phyloP scores from a whole-genome alignment of 1,140 invertebrate species.

The Hesperophylax magnus region DNA sequence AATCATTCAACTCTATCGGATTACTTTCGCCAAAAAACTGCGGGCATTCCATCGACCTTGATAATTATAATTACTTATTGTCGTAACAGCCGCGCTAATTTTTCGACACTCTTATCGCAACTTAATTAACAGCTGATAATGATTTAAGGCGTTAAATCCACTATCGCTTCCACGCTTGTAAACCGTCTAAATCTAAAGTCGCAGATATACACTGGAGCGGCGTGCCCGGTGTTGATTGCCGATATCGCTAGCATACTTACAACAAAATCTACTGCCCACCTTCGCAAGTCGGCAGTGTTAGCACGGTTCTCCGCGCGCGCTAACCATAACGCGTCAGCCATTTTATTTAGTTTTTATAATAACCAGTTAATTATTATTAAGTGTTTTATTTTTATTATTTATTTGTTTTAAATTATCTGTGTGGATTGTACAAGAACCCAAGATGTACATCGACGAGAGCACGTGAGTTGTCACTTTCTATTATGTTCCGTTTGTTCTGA shows the following conservation, averaged over 20 bases:
- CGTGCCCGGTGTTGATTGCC: neutral
- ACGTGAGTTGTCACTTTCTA: slow-evolving; percentile 27
- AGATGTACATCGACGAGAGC: slow-evolving; percentile 39
- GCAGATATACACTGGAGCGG: neutral
- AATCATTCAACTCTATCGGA: too few relatives aligned
- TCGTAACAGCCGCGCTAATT: too few relatives aligned
- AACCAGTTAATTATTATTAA: neutral
- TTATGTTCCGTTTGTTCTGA: slow-evolving; percentile 4
- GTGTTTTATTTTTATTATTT: neutral
- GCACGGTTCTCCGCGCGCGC: slow-evolving; percentile 13
- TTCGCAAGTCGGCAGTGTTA: neutral
- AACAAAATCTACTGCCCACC: slow-evolving; percentile 6
- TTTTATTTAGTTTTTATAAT: slow-evolving; percentile 4
- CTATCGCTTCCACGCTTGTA: too few relatives aligned
- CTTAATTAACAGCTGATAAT: too few relatives aligned
- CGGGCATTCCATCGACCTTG: too few relatives aligned
- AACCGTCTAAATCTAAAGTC: neutral
- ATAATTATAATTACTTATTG: too few relatives aligned
- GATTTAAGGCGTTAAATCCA: too few relatives aligned
- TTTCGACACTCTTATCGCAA: too few relatives aligned
- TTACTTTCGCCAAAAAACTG: too few relatives aligned
- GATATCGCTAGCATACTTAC: neutral
- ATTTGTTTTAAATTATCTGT: neutral
- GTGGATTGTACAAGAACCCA: neutral
- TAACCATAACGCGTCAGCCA: neutral